Conservation (phyloP, 92 coral and sea anemone species). For the Epizoanthus rinbou region DNA sequence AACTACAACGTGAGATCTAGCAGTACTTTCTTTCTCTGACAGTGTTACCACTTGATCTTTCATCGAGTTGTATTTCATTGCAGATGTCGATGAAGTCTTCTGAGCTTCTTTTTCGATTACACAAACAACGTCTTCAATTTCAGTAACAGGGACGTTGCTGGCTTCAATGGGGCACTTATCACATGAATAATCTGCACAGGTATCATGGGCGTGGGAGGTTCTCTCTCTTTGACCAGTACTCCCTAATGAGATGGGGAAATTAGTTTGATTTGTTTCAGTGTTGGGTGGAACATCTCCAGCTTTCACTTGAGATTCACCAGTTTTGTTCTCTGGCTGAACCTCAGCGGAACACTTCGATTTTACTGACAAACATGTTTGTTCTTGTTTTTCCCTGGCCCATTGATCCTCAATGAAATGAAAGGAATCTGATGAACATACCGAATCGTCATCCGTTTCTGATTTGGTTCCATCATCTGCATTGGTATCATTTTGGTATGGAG, state of each 20-base stretch:
- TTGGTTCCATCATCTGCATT: slow-evolving; percentile 15
- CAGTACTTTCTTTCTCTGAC: neutral
- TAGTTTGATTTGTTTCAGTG: neutral
- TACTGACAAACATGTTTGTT: neutral
- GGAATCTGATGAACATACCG: slow-evolving; percentile 48
- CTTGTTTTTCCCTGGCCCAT: slow-evolving; percentile 1
- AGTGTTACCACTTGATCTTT: too few species aligned
- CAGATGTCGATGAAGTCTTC: neutral
- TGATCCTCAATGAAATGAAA: slow-evolving; percentile 36
- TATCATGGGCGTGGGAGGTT: neutral
- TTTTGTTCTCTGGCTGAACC: neutral
- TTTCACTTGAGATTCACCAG: neutral
- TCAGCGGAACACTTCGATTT: neutral
- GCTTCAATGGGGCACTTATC: slow-evolving; percentile 8
- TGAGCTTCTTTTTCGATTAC: neutral
- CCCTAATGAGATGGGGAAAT: neutral
- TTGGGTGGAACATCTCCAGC: neutral
- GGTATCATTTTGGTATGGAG: slow-evolving; percentile 50
- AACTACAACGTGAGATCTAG: neutral
- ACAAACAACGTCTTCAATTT: slow-evolving; percentile 18
- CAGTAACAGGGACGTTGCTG: neutral
- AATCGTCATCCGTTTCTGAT: slow-evolving; percentile 18
- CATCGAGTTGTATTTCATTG: too few species aligned
- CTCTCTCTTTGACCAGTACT: neutral
- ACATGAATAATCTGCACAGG: neutral